These are phyloP conservation scores for Trypoxylus dichotomus DNA, from an alignment of 1,140 invertebrate genomes.

Conservation along the genomic window DNA sequence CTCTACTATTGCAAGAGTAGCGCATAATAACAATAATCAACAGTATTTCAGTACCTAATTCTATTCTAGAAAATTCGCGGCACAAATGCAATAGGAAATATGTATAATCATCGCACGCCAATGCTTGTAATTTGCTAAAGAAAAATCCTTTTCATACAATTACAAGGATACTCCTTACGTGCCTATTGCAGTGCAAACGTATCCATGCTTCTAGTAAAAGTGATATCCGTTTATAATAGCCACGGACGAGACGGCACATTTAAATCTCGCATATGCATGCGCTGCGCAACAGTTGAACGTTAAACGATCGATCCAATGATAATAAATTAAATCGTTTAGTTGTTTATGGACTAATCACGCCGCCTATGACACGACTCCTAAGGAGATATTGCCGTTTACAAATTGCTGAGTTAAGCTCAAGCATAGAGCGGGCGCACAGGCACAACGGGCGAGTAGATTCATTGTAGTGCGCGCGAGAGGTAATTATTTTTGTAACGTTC, in stretches of 20 bases:
- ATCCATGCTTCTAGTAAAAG: background rate
- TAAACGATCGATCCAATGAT: background rate
- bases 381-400: background rate
- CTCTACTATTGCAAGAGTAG: background rate
- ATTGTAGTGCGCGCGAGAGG: background rate
- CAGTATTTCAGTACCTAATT: background rate
- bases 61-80: background rate
- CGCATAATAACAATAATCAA: background rate
- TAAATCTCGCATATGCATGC: background rate
- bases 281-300: no score
- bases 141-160: background rate
- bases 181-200: background rate
- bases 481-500: background rate
- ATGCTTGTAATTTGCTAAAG: background rate
- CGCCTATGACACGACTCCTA: background rate
- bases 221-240: background rate
- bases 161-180: background rate
- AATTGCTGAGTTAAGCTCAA: background rate
- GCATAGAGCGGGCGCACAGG: background rate
- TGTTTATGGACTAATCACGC: background rate
- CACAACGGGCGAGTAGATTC: background rate
- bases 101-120: background rate
- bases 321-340: background rate
- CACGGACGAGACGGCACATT: background rate
- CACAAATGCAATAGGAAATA: background rate